Evolutionary conservation across 2,113 vertebrate genomes (phyloP).

Genomic region (Sphaerodactylus townsendi): DNA sequence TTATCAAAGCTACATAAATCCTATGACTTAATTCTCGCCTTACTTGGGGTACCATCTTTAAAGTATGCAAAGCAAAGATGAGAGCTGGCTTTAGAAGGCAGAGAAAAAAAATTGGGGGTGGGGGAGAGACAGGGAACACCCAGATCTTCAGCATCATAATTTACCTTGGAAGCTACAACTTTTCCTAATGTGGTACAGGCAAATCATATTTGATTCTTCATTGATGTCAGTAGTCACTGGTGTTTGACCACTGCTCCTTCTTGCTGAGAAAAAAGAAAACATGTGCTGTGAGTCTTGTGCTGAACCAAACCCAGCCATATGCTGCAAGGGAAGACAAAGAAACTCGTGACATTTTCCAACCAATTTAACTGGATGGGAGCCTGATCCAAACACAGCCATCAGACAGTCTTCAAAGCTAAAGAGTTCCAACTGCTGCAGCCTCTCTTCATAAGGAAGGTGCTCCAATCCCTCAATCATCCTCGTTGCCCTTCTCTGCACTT

Average conservation of each 20-base stretch:
- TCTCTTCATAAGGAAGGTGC: no score
- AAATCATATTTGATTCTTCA: conserved; percentile 83
- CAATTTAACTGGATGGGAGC: no score
- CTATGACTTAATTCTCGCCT: neutral
- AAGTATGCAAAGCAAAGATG: neutral
- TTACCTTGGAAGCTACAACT: conserved; percentile 88
- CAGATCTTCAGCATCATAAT: conserved; percentile 18
- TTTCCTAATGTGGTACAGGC: conserved; percentile 82
- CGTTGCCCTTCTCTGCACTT: no score
- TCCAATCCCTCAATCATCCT: no score
- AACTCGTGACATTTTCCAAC: no score
- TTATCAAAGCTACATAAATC: neutral
- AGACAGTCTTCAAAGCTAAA: no score
- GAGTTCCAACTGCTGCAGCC: no score
- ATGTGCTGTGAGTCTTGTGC: neutral
- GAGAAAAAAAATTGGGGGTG: neutral
- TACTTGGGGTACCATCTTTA: neutral
- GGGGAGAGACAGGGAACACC: neutral
- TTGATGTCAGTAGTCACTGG: conserved; percentile 45
- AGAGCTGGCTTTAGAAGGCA: no score
- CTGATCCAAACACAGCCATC: no score
- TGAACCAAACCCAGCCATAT: no score
- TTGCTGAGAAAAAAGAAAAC: conserved; percentile 53
- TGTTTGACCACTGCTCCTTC: conserved; percentile 37
- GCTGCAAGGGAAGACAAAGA: no score